Evolutionary conservation across 2,797 vertebrate species (phyloP).

Genomic region (Synanceia verrucosa): DNA sequence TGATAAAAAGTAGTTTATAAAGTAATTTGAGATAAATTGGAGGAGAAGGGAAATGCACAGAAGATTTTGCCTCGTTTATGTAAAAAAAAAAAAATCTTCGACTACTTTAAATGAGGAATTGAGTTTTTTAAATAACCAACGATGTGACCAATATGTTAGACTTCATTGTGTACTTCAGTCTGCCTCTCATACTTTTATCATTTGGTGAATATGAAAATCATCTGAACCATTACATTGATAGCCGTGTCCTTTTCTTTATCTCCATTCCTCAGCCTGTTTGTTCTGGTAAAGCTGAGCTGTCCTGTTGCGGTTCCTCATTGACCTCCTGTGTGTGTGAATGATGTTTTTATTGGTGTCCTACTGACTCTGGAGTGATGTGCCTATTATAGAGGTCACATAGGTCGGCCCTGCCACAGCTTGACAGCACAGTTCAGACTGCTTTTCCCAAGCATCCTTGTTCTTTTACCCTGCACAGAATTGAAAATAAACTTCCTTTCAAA

Average conservation of each 20-base stretch:
- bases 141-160: too few species aligned
- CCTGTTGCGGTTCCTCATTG: conserved; percentile 40
- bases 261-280: background rate
- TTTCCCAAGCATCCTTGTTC: conserved; percentile 19
- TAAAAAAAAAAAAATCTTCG: background rate
- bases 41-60: background rate
- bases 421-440: conserved; percentile 25
- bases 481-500: conserved; percentile 21
- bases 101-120: background rate
- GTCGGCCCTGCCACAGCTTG: conserved; percentile 24
- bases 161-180: background rate
- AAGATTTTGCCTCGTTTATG: background rate
- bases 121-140: background rate
- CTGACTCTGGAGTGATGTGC: conserved; percentile 71
- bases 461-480: conserved; percentile 9
- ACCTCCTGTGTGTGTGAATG: conserved; percentile 68
- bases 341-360: conserved; percentile 76
- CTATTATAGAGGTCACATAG: conserved; percentile 73
- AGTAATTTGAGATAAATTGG: background rate
- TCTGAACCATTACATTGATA: background rate
- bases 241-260: background rate
- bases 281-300: conserved; percentile 30
- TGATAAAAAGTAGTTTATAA: background rate
- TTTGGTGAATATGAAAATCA: background rate
- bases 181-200: too few species aligned